Percentiles rank a stretch among this genome's conserved stretches.
phyloP scores from a whole-genome alignment of 37 sponge, comb jelly and placozoan genomes.

The Theonella swinhoei region DNA sequence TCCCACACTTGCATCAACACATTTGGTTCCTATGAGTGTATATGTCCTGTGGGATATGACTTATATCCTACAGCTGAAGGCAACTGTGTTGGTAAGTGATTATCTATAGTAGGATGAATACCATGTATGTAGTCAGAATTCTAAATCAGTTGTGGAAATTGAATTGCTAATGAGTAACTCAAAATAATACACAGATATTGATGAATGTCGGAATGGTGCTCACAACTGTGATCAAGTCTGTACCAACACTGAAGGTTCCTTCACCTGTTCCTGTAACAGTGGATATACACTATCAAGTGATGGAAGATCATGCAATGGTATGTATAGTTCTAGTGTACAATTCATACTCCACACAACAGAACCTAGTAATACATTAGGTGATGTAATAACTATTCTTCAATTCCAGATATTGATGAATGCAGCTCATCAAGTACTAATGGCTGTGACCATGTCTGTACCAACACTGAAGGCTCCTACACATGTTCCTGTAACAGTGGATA shows the following conservation, averaged over 20 bases:
- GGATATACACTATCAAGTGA: slow-evolving; percentile 20
- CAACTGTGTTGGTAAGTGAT: not conserved
- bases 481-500: slow-evolving; percentile 40
- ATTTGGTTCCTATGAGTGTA: slow-evolving; percentile 48
- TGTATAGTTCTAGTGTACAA: too few species aligned
- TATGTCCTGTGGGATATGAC: slow-evolving; percentile 24
- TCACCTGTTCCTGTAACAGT: slow-evolving; percentile 29
- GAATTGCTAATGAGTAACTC: too few species aligned
- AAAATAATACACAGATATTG: slow-evolving; percentile 17
- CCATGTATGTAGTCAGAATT: too few species aligned
- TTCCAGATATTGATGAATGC: slow-evolving; percentile 28
- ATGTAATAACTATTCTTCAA: too few species aligned
- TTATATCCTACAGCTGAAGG: not conserved
- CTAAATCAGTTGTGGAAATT: too few species aligned
- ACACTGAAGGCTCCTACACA: slow-evolving; percentile 35
- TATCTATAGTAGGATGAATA: too few species aligned
- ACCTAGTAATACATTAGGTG: too few species aligned
- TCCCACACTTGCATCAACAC: slow-evolving; percentile 43
- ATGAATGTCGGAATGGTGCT: not conserved
- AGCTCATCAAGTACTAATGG: not conserved
- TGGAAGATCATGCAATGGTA: slow-evolving; percentile 22
- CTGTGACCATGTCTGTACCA: slow-evolving; percentile 28
- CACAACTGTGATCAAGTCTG: slow-evolving; percentile 23
- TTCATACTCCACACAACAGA: too few species aligned
- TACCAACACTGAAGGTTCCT: slow-evolving; percentile 35